Percentiles rank a stretch among this genome's conserved stretches.
Evolutionary conservation across 2,113 vertebrate species (phyloP).

Genomic region (Mesembrinibis cayennensis): DNA sequence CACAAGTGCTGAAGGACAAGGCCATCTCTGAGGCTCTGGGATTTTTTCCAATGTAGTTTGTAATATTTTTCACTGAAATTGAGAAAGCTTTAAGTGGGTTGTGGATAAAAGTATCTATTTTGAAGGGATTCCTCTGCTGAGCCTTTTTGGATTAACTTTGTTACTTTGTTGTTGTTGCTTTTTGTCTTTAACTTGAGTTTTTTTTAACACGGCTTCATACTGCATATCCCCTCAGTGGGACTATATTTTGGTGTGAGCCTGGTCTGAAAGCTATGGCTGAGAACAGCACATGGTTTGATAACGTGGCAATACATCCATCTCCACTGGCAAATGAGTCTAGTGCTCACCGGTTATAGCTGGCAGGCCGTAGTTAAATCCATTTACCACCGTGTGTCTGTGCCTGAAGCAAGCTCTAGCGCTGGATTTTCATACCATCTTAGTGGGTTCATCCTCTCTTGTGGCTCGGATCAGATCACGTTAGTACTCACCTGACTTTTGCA

Average conservation of each 20-base stretch:
- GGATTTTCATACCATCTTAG: neutral
- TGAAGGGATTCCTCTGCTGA: neutral
- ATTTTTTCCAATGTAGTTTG: neutral
- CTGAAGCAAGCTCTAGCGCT: neutral
- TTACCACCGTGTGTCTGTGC: accelerated
- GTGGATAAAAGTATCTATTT: neutral
- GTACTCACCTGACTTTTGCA: neutral
- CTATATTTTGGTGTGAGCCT: neutral
- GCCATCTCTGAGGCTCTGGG: neutral
- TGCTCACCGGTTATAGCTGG: neutral
- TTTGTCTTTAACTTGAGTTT: neutral
- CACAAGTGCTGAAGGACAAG: neutral
- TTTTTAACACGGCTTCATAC: neutral
- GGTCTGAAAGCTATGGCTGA: neutral
- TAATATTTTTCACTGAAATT: neutral
- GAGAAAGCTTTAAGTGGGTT: neutral
- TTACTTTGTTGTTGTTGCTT: neutral
- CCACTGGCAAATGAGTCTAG: neutral
- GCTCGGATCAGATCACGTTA: accelerated
- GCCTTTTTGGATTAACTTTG: neutral
- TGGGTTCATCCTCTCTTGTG: neutral
- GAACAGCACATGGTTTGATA: neutral
- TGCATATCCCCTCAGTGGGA: neutral
- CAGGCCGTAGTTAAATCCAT: neutral
- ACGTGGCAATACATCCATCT: neutral